Evolutionary conservation across 92 coral and sea anemone genomes (phyloP).

Genomic region (Porites divaricata): DNA sequence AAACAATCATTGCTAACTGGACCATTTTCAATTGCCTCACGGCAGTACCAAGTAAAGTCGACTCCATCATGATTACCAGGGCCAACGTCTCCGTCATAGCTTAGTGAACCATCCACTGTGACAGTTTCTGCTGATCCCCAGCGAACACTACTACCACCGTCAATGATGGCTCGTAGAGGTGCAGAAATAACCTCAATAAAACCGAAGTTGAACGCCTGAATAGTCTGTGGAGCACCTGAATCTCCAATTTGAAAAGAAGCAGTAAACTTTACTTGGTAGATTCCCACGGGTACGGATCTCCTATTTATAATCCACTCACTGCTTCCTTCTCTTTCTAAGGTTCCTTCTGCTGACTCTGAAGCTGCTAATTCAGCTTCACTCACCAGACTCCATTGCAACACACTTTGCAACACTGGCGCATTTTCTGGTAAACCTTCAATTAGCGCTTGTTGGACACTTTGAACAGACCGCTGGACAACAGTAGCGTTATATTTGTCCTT

Average conservation of each 20-base stretch:
- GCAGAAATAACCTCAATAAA: slow-evolving; percentile 52
- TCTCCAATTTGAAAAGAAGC: slow-evolving; percentile 24
- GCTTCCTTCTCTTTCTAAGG: slow-evolving; percentile 18
- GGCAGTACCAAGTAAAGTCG: slow-evolving; percentile 57
- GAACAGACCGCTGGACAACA: slow-evolving; percentile 14
- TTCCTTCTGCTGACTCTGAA: slow-evolving; percentile 37
- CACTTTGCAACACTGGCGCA: background rate
- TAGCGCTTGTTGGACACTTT: slow-evolving; percentile 12
- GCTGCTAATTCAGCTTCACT: slow-evolving; percentile 33
- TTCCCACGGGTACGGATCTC: slow-evolving; percentile 17
- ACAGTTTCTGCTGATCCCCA: slow-evolving; percentile 31
- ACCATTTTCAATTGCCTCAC: background rate
- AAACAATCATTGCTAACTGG: slow-evolving; percentile 22
- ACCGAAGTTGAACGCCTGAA: slow-evolving; percentile 39
- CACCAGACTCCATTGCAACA: slow-evolving; percentile 30
- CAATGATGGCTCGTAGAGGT: slow-evolving; percentile 48
- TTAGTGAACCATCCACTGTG: slow-evolving; percentile 49
- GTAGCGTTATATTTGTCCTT: slow-evolving; percentile 35
- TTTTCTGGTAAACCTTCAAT: slow-evolving; percentile 7
- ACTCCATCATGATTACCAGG: slow-evolving; percentile 43
- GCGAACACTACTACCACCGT: slow-evolving; percentile 47
- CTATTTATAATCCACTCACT: slow-evolving; percentile 34
- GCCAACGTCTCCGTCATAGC: slow-evolving; percentile 52
- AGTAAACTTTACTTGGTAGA: slow-evolving; percentile 33
- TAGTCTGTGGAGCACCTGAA: background rate